Base-by-base conservation (phyloP, 2,888 invertebrate species). In the Eledona agricola region DNA sequence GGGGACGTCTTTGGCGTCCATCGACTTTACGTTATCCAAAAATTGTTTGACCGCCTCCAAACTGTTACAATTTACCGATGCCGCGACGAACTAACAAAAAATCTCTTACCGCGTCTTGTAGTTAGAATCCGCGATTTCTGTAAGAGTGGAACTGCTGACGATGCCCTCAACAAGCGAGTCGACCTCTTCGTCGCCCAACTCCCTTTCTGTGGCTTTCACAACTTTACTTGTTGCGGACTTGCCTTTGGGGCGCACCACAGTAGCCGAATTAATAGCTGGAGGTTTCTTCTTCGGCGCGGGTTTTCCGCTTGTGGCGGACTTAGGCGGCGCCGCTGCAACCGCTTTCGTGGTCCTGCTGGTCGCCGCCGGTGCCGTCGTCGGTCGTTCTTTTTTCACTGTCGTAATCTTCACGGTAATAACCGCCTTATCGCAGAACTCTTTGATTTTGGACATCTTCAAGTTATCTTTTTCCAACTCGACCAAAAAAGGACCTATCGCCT, bases 401-500 rank as follows among this genome's bases (percentile, higher is more conserved):
- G 82, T 82, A 6, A 85, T 77, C 76, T 90, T 91, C 2, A 90
- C 86, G 59, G 85, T 81, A 49, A 94, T 89, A 37, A 93, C 91
- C 19, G 95, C 95, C 77, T 96, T 96, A 37, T 97, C 96, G 63
- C 89, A 89, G 68, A 85, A 91, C 73, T 98, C 98, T 75, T 93
- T 94, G 31, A 98, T 89, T 79, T 96, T 98, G 29, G 87, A 84
- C 83, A 96, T 89, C 77, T 97, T 98, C 16, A 96, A 77, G 25
- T 85, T 84, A 72, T 99, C 98, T 1, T 86, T 85, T 73, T 99
- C 98, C 0, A 98, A 76, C 72, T 97, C 97, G 1, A 86, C 85
- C 11, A 97, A 81, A 71, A 93, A 92, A 0, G 93, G 90, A 29
- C 83, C 82, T 50, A 98, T 86, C 22, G 87, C 84, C 75, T 95